Evolutionary conservation across 2,113 vertebrate species (phyloP), one percentile per base, ranked within the genome.

Genomic region (Myrmecophaga tridactyla): DNA sequence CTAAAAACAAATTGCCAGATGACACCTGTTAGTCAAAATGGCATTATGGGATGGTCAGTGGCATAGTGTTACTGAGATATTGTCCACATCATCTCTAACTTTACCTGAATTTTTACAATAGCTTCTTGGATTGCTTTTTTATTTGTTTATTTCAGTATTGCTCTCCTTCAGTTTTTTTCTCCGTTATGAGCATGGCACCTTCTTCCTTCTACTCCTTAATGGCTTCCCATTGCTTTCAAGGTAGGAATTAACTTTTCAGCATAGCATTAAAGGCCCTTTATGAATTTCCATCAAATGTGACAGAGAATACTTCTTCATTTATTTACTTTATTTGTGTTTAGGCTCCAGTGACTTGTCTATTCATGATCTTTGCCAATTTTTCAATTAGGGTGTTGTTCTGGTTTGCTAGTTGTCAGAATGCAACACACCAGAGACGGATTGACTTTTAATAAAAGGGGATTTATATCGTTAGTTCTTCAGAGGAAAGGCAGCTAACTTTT

Each of bases 1-100:
- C 48, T 20, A 10, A 70, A 36, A 15, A 18, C 18, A 48, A 43
- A 65, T 29, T 25, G 25, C 67, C 23, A 72, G 51, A 70, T 10
- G 63, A 63, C 9, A 18, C 13, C 39, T 90, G 70, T 4, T 25
- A 39, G 53, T 78, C 53, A 21, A 51, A 29, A 34, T 7, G 29
- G 39, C 69, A 36, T 53, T 53, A 53, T 53, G 53, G 53, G 53
- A 17, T 53, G 53, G 53, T 53, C 14, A 53, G 53, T 3, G 17
- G 13, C 5, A 14, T 18, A 21, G 13, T 25, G 72, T 43, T 29
- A 13, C 0, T 21, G 53, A 72, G 43, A 46, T 39, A 21, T 25
- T 6, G 17, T 51, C 39, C 6, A 11, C 0, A 0, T n/a, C 23
- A 13, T 8, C 10, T 23, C 31, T 4, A 43, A 13, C 27, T 34